A percentile compares a stretch with the other conserved stretches of the same genome.
phyloP scores from a whole-genome alignment of 2,113 vertebrate genomes.

The Leuciscus idus region DNA sequence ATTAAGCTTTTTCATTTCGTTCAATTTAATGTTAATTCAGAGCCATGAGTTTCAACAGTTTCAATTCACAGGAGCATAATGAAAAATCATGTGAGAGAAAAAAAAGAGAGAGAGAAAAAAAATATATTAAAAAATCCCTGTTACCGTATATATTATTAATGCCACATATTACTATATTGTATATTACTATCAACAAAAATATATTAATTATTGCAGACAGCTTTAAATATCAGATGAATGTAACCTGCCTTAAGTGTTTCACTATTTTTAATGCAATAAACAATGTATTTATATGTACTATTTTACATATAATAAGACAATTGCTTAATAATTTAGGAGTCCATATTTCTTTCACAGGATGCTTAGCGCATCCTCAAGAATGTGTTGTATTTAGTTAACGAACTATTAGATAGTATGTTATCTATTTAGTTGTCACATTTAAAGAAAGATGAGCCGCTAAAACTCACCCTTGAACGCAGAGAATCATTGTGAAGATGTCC shows the following conservation, averaged over 20 bases:
- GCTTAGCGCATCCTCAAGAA: not conserved
- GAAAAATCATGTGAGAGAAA: no score
- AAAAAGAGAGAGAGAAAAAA: no score
- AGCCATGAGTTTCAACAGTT: no score
- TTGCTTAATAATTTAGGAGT: not conserved
- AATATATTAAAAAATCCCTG: no score
- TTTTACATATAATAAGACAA: not conserved
- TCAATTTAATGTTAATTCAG: no score
- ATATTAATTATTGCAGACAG: not conserved
- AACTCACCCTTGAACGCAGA: slow-evolving; percentile 80
- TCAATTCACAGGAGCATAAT: not conserved
- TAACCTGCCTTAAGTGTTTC: not conserved
- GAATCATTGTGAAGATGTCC: slow-evolving; percentile 72
- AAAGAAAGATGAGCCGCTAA: not conserved
- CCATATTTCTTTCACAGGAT: not conserved
- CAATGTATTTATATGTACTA: not conserved
- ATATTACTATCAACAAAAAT: not conserved
- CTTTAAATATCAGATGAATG: not conserved
- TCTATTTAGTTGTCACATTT: not conserved
- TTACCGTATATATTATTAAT: not conserved
- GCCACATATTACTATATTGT: not conserved
- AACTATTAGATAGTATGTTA: not conserved
- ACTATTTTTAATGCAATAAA: not conserved
- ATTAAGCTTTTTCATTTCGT: not conserved
- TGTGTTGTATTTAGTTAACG: not conserved